These are phyloP conservation scores for Pteropus rufus DNA, from an alignment of 2,797 vertebrate genomes.

Conservation along the genomic window DNA sequence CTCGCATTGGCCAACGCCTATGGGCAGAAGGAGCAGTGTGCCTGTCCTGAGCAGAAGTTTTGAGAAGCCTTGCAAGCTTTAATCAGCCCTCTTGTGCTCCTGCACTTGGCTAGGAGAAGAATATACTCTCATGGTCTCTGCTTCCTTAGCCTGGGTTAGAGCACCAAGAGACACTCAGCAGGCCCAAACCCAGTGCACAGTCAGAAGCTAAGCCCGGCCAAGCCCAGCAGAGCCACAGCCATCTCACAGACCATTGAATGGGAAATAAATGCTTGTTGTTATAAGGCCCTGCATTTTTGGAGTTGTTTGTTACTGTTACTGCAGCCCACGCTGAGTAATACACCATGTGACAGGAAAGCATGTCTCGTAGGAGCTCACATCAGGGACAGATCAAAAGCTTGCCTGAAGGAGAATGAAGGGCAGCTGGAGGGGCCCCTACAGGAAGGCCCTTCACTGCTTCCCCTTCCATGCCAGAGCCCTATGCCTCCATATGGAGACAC, in stretches of 20 bases:
- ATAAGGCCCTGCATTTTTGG: background rate
- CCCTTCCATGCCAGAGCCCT: background rate
- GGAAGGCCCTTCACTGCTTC: background rate
- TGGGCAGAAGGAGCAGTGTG: background rate
- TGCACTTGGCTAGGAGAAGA: background rate
- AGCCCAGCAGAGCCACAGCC: background rate
- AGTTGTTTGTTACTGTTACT: conserved; percentile 38
- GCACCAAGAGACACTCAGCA: background rate
- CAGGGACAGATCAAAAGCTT: background rate
- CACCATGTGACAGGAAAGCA: background rate
- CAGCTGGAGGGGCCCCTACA: background rate
- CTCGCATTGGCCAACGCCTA: background rate
- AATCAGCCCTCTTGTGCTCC: background rate
- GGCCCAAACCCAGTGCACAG: background rate
- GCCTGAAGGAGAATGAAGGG: conserved; percentile 58
- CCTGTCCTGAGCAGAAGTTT: background rate
- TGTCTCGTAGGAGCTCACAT: background rate
- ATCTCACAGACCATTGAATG: background rate
- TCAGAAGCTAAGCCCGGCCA: background rate
- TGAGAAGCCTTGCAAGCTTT: background rate
- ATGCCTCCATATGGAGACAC: conserved; percentile 56
- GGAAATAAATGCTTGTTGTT: background rate
- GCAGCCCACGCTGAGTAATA: conserved; percentile 7
- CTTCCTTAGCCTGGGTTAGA: background rate
- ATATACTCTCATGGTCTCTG: no score